These are phyloP conservation scores for Thymelicus sylvestris DNA, from an alignment of 2,888 invertebrate species.

Conservation along the genomic window DNA sequence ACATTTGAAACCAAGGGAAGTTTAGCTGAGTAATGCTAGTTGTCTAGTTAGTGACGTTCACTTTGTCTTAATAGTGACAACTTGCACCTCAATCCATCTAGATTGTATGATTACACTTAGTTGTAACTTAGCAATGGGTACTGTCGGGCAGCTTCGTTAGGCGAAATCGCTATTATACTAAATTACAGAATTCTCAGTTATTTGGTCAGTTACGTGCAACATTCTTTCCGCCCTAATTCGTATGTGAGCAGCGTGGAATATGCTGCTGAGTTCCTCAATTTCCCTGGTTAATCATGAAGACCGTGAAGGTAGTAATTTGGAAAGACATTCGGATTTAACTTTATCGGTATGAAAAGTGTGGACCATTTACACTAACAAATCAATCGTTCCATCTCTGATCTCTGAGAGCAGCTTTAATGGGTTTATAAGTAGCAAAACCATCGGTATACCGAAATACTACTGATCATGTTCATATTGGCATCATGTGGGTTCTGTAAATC, in stretches of 20 bases:
- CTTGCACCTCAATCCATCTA: conserved; percentile 2
- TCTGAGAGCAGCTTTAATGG: too few species aligned
- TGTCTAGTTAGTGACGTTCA: conserved; percentile 4
- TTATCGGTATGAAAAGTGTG: too few species aligned
- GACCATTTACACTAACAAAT: neutral
- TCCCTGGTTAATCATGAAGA: too few species aligned
- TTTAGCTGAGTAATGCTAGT: neutral
- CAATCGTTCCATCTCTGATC: too few species aligned
- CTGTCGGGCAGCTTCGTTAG: neutral
- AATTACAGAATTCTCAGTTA: neutral
- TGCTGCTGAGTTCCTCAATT: too few species aligned
- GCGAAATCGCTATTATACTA: neutral
- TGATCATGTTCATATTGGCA: too few species aligned
- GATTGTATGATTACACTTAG: neutral
- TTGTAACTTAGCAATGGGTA: neutral
- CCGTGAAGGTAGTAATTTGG: too few species aligned
- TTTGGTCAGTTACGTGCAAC: neutral
- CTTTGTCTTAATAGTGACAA: conserved; percentile 1
- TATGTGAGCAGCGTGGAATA: neutral
- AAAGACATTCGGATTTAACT: too few species aligned
- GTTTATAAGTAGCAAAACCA: too few species aligned
- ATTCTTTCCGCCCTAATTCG: neutral
- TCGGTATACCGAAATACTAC: too few species aligned
- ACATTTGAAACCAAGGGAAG: neutral
- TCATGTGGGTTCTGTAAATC: too few species aligned